Percentiles rank a stretch among this genome's conserved stretches.
Evolutionary conservation across 1,140 invertebrate genomes (phyloP).

Genomic region (Branchinecta lindahli): DNA sequence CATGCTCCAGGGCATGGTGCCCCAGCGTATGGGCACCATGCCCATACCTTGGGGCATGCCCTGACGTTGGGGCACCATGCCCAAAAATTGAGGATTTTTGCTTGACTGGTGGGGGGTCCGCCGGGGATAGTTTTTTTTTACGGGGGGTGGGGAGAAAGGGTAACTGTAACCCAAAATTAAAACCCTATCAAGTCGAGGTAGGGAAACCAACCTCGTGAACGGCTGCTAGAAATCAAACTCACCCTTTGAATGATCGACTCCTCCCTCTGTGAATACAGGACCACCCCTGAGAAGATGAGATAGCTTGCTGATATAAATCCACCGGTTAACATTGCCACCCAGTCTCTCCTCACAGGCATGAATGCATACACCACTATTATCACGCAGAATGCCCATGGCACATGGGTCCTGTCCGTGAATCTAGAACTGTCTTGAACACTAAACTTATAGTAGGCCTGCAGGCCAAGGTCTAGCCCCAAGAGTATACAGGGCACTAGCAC

Average conservation of each 20-base stretch:
- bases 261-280: constrained; percentile 40
- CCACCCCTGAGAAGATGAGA: constrained; percentile 41
- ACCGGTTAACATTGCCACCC: constrained; percentile 46
- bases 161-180: no score
- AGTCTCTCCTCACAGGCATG: constrained; percentile 50
- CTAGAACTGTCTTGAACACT: constrained; percentile 14
- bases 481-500: constrained; percentile 24
- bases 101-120: no score
- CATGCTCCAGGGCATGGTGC: no score
- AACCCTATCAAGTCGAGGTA: no score
- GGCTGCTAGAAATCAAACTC: not conserved
- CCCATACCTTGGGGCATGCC: no score
- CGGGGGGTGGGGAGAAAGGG: no score
- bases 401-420: constrained; percentile 18
- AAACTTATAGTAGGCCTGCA: constrained; percentile 23
- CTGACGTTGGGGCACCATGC: no score
- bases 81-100: no score
- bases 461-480: constrained; percentile 25
- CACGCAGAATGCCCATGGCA: constrained; percentile 46
- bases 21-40: no score
- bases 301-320: constrained; percentile 44
- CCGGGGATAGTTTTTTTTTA: no score
- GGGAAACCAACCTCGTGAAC: no score
- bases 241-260: constrained; percentile 13
- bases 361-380: constrained; percentile 60